Conservation (phyloP, 92 coral and sea anemone species). For the Ricordea florida region DNA sequence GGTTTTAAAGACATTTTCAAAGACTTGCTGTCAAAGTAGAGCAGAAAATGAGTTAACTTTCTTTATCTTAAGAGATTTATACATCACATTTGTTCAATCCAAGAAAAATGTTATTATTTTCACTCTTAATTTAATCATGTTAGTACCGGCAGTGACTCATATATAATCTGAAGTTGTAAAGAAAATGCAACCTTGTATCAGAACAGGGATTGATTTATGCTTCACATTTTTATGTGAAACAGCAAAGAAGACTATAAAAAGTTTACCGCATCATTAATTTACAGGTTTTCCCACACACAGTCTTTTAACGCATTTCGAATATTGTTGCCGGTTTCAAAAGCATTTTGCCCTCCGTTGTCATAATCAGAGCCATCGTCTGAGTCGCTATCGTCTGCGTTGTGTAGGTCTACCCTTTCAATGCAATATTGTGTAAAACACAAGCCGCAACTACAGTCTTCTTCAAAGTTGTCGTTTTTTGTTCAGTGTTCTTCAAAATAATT, state of each 20-base stretch:
- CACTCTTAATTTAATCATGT: too few relatives aligned
- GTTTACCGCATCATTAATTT: too few relatives aligned
- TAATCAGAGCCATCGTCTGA: conserved; percentile 23
- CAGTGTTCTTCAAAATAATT: conserved; percentile 30
- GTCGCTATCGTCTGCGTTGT: conserved; percentile 8
- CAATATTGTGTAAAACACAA: conserved; percentile 56
- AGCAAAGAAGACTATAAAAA: too few relatives aligned
- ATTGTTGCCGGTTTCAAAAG: conserved; percentile 3
- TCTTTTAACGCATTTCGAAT: conserved; percentile 18
- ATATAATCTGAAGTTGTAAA: too few relatives aligned
- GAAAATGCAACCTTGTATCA: too few relatives aligned
- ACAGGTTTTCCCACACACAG: conserved; percentile 12
- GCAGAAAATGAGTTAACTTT: not conserved
- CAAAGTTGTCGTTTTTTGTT: conserved; percentile 26
- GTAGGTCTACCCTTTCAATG: conserved; percentile 34
- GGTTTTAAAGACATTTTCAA: conserved; percentile 33
- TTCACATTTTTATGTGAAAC: too few relatives aligned
- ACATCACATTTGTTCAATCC: too few relatives aligned
- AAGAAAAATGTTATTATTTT: not conserved
- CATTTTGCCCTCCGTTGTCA: conserved; percentile 12
- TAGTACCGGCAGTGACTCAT: too few relatives aligned
- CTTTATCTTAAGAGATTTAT: not conserved
- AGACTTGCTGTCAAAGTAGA: not conserved
- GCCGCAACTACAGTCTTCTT: conserved; percentile 39
- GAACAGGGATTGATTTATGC: too few relatives aligned